Evolutionary conservation across 2,797 vertebrate genomes (phyloP).

Genomic region (Channa striata): DNA sequence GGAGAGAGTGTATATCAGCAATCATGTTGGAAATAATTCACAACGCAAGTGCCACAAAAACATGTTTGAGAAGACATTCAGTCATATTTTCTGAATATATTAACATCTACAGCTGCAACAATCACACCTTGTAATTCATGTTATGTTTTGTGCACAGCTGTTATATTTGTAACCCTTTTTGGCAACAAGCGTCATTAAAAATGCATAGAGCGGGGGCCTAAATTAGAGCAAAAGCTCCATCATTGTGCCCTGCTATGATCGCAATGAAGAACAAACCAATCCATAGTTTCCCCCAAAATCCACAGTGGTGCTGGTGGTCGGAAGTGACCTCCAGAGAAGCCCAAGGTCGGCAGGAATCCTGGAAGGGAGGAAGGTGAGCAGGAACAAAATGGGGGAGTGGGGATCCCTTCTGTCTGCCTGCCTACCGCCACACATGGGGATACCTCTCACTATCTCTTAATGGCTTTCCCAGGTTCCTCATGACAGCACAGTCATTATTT

Average conservation of each 20-base stretch:
- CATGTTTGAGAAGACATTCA: not conserved
- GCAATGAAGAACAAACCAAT: constrained; percentile 39
- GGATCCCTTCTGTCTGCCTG: constrained; percentile 44
- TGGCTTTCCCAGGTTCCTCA: constrained; percentile 71
- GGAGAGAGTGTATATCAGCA: too few species aligned
- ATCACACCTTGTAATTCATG: constrained; percentile 11
- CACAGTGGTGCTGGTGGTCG: constrained; percentile 14
- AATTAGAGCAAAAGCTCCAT: constrained; percentile 73
- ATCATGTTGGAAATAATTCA: too few species aligned
- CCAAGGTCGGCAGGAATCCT: constrained; percentile 73
- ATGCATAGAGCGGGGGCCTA: constrained; percentile 63
- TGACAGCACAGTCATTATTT: constrained; percentile 75
- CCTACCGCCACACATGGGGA: constrained; percentile 51
- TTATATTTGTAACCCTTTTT: constrained; percentile 60
- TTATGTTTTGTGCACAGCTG: constrained; percentile 26
- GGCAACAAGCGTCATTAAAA: constrained; percentile 67
- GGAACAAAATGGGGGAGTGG: not conserved
- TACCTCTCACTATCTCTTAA: constrained; percentile 69
- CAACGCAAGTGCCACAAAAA: too few species aligned
- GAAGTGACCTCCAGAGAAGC: constrained; percentile 47
- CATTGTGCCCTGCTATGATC: constrained; percentile 21
- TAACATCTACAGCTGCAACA: not conserved
- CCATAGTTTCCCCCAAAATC: constrained; percentile 27
- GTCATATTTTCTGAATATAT: not conserved
- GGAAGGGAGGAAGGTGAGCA: constrained; percentile 15